A percentile compares a stretch with the other conserved stretches of the same genome.
Evolutionary conservation across 2,113 vertebrate species (phyloP).

Genomic region (Macrotis lagotis): DNA sequence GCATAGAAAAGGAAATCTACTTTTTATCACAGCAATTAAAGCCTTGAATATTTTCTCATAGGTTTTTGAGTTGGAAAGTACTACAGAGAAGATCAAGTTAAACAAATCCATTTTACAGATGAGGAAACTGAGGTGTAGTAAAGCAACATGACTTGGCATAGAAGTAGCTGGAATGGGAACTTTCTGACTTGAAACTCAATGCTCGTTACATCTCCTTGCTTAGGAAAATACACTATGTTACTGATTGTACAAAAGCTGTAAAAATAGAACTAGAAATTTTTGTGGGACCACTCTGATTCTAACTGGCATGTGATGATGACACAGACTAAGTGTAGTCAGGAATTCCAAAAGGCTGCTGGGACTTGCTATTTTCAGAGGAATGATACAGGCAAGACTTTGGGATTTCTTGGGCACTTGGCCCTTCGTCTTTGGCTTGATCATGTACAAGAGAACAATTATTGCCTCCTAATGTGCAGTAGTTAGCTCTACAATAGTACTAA

Average conservation of each 20-base stretch:
- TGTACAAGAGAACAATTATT: not conserved
- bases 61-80: not conserved
- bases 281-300: not conserved
- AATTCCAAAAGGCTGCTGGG: not conserved
- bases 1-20: not conserved
- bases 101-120: not conserved
- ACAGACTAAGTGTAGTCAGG: not conserved
- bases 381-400: not conserved
- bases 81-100: not conserved
- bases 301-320: not conserved
- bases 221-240: not conserved
- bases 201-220: not conserved
- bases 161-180: not conserved
- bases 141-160: not conserved
- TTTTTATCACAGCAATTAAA: not conserved
- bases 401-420: not conserved
- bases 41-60: not conserved
- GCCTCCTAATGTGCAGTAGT: not conserved
- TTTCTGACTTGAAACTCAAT: not conserved
- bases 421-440: not conserved
- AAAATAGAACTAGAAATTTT: conserved; percentile 19
- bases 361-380: not conserved
- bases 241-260: not conserved
- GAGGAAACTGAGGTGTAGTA: not conserved
- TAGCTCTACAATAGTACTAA: not conserved